Evolutionary conservation across 2,797 vertebrate genomes (phyloP).

Genomic region (Coregonus ussuriensis): DNA sequence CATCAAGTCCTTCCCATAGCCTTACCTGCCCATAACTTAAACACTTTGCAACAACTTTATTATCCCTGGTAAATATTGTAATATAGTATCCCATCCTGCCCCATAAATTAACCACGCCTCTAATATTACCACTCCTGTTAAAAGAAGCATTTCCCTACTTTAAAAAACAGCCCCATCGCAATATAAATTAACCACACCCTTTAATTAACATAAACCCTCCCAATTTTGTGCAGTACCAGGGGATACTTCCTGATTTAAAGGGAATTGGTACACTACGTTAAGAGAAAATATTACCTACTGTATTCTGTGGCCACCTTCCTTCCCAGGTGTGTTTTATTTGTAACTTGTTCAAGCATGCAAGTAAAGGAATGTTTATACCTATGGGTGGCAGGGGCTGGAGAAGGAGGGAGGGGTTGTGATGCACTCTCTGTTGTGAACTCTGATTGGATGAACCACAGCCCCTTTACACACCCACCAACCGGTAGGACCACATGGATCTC

Average conservation of each 20-base stretch:
- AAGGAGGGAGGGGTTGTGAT: neutral
- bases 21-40: neutral
- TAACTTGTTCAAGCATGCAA: slow-evolving; percentile 28
- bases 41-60: neutral
- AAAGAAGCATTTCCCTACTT: no score
- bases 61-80: neutral
- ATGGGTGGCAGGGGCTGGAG: neutral
- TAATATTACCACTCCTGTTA: no score
- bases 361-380: slow-evolving; percentile 23
- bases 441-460: slow-evolving; percentile 3
- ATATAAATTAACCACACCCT: no score
- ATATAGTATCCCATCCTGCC: no score
- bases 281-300: neutral
- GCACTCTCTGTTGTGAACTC: slow-evolving; percentile 19
- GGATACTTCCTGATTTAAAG: neutral
- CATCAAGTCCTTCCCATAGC: neutral
- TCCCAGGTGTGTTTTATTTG: neutral
- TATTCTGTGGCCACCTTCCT: no score
- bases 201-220: no score
- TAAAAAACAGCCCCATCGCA: no score
- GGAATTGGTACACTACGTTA: neutral
- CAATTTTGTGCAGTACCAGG: neutral
- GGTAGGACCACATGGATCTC: neutral
- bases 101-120: no score
- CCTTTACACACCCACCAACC: neutral